Evolutionary conservation across 1,140 invertebrate genomes (phyloP), one percentile per base, ranked within the genome.

Genomic region (Cotesia glomerata): DNA sequence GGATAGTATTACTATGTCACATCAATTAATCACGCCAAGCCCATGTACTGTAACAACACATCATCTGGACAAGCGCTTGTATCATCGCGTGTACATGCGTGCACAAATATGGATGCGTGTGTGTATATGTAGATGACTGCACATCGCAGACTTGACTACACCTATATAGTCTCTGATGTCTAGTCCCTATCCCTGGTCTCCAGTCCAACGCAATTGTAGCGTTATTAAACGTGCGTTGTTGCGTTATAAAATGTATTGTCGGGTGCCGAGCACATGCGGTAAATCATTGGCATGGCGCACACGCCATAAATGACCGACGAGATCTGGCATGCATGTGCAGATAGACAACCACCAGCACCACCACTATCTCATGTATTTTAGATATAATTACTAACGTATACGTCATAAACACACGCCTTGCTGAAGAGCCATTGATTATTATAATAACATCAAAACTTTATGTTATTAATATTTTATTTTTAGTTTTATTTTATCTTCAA

Each of bases 11-110:
- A 71, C 45, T 58, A 70, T 35, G 59, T 62, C 14, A 45, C 61
- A 35, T 71, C 69, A 62, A 71, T 71, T 71, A 71, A 71, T 71
- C 61, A 71, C 69, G 61, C 51, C 61, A 51, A 71, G 69, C 69
- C 49, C 69, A 64, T 71, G 61, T 62, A 62, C 9, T 62, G 59
- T 16, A 35, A 34, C 32, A 62, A 62, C 59, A 62, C 59, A 62
- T 62, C 56, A 58, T 18, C 56, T 16, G 7, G 56, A 58, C 56
- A 58, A 11, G 14, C 56, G 26, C 56, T 58, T 58, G 56, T 58
- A 34, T 58, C 56, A 58, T 58, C 56, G 14, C 8, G 18, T 58
- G 56, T 58, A 26, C 18, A 58, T 18, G 18, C 18, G 56, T 58
- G 9, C 18, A 18, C 26, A 26, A 5, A 45, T 45, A 11, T 45